Evolutionary conservation across 2,797 vertebrate species (phyloP).

Genomic region (Catostomus latipinnis): DNA sequence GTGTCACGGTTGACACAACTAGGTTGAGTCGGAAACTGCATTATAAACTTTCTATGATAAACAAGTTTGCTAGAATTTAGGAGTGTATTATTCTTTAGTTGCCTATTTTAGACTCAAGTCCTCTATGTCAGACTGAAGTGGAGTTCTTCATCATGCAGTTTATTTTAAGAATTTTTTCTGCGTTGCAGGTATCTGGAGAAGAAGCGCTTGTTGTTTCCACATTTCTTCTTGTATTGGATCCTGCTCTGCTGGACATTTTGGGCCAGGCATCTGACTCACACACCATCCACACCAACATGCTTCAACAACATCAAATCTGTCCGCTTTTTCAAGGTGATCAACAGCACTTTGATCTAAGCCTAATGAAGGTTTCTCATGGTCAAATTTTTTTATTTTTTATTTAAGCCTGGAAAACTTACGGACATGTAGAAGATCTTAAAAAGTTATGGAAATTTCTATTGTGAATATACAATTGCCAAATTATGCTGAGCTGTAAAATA

Average conservation of each 20-base stretch:
- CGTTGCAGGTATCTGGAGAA: slow-evolving; percentile 90
- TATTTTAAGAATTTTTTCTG: background rate
- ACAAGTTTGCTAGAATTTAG: too few relatives aligned
- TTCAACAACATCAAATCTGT: slow-evolving; percentile 96
- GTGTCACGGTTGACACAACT: too few relatives aligned
- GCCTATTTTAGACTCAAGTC: background rate
- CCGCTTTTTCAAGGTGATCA: slow-evolving; percentile 86
- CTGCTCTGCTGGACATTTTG: slow-evolving; percentile 92
- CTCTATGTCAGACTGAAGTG: background rate
- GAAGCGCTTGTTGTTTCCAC: slow-evolving; percentile 92
- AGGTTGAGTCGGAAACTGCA: too few relatives aligned
- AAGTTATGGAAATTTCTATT: too few relatives aligned
- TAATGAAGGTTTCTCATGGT: background rate
- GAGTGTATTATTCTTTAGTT: too few relatives aligned
- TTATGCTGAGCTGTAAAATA: too few relatives aligned
- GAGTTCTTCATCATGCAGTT: background rate
- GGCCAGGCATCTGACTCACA: slow-evolving; percentile 95
- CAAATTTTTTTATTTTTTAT: too few relatives aligned
- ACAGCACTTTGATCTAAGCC: background rate
- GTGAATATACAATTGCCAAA: too few relatives aligned
- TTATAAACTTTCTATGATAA: too few relatives aligned
- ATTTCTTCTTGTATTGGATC: slow-evolving; percentile 97
- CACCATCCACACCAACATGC: slow-evolving; percentile 92
- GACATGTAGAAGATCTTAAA: too few relatives aligned
- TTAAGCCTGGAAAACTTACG: too few relatives aligned